These are phyloP conservation scores for Eulemur mongoz DNA, from an alignment of 2,797 vertebrate species.

Conservation along the genomic window DNA sequence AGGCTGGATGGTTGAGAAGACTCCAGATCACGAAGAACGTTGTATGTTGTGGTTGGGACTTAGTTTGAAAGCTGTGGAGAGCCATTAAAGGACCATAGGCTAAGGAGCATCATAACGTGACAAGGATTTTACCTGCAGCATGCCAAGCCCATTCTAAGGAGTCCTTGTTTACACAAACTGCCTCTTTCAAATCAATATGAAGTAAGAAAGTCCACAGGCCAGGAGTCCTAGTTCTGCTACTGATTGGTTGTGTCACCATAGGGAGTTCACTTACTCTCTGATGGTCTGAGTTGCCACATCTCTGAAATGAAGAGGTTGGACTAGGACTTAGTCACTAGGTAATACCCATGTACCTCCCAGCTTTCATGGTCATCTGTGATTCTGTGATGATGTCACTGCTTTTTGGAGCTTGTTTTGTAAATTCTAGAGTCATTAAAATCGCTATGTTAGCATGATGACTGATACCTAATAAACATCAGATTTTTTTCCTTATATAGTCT, in stretches of 20 bases:
- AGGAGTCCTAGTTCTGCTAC: background rate
- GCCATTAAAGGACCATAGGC: background rate
- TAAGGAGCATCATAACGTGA: rapidly evolving
- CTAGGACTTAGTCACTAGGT: too few species aligned
- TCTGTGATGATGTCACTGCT: background rate
- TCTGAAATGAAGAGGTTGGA: background rate
- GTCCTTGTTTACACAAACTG: background rate
- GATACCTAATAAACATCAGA: background rate
- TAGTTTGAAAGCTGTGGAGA: background rate
- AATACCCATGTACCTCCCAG: background rate
- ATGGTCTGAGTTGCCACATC: background rate
- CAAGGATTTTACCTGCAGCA: background rate
- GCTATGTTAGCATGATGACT: background rate
- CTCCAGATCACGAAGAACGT: background rate
- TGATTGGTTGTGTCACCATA: background rate
- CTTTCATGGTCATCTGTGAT: background rate
- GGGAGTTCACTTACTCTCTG: background rate
- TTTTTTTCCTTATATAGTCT: background rate
- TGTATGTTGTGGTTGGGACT: background rate
- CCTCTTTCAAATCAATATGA: background rate
- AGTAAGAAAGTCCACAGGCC: background rate
- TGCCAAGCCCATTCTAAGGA: background rate
- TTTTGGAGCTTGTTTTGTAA: background rate
- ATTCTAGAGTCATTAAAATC: background rate
- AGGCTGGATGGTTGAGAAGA: background rate